Conservation (phyloP, 1,140 invertebrate species). For the Matsumurasca onukii region DNA sequence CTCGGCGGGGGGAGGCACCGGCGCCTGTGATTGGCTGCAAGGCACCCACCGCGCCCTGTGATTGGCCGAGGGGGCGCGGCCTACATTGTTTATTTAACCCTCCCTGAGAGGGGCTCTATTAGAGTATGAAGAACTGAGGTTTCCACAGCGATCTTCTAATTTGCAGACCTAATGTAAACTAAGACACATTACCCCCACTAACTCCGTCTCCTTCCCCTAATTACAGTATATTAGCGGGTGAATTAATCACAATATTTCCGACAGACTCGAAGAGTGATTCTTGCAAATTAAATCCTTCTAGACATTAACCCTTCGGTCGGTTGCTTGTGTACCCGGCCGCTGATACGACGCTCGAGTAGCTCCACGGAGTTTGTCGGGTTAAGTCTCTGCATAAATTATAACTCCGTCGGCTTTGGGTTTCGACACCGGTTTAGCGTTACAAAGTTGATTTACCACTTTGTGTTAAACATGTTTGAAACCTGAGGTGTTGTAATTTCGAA, state of each 20-base stretch:
- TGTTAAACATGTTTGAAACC: too few relatives aligned
- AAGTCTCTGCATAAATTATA: constrained; percentile 15
- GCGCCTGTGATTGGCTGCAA: constrained; percentile 20
- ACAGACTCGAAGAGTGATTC: not conserved
- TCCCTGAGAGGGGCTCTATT: constrained; percentile 28
- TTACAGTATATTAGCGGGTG: constrained; percentile 22
- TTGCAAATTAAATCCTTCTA: constrained; percentile 16
- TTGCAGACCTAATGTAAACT: constrained; percentile 24
- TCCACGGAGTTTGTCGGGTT: constrained; percentile 5
- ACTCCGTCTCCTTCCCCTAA: not conserved
- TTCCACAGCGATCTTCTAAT: constrained; percentile 21
- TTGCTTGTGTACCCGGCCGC: constrained; percentile 14
- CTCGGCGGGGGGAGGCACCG: constrained; percentile 16
- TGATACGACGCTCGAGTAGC: too few relatives aligned
- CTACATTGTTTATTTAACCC: constrained; percentile 31
- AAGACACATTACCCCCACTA: constrained; percentile 22
- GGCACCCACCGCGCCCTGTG: not conserved
- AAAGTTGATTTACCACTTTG: too few relatives aligned
- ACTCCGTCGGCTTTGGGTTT: too few relatives aligned
- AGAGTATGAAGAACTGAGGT: constrained; percentile 24
- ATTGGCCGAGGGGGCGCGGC: constrained; percentile 31
- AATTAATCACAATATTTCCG: constrained; percentile 25
- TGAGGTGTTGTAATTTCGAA: too few relatives aligned
- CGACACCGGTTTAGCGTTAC: too few relatives aligned
- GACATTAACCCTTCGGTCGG: constrained; percentile 14